Percentiles rank a stretch among this genome's conserved stretches.
These are phyloP conservation scores for Thecocarcelia acutangulata DNA, from an alignment of 2,888 invertebrate species.

Conservation along the genomic window DNA sequence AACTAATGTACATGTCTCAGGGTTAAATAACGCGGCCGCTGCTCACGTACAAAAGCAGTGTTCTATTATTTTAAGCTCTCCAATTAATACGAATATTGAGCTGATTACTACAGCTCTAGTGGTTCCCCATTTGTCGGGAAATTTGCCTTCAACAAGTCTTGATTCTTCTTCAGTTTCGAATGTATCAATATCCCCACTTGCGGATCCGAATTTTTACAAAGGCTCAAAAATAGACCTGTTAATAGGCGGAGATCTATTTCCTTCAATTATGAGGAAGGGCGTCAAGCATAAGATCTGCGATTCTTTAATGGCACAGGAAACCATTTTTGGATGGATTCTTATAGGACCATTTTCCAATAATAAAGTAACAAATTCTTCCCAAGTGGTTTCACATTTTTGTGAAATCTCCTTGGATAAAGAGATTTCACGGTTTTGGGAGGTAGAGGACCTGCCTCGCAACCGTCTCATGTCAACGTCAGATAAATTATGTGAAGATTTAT, in stretches of 20 bases:
- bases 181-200: not conserved
- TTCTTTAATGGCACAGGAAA: constrained; percentile 29
- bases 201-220: too few species aligned
- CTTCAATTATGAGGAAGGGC: not conserved
- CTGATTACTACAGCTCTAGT: too few species aligned
- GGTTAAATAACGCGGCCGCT: constrained; percentile 9
- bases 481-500: too few species aligned
- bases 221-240: constrained; percentile 28
- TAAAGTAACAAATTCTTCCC: too few species aligned
- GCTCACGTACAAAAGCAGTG: not conserved
- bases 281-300: not conserved
- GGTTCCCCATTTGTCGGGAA: constrained; percentile 5
- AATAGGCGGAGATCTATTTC: not conserved
- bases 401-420: too few species aligned
- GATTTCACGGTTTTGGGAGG: too few species aligned
- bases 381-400: too few species aligned
- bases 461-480: too few species aligned
- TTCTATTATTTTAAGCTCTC: not conserved
- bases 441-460: too few species aligned
- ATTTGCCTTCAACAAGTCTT: not conserved
- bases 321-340: too few species aligned
- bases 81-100: too few species aligned
- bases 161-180: not conserved
- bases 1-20: constrained; percentile 12
- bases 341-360: constrained; percentile 9